phyloP scores from a whole-genome alignment of 2,797 vertebrate species.

The Muscicapa comitata region DNA sequence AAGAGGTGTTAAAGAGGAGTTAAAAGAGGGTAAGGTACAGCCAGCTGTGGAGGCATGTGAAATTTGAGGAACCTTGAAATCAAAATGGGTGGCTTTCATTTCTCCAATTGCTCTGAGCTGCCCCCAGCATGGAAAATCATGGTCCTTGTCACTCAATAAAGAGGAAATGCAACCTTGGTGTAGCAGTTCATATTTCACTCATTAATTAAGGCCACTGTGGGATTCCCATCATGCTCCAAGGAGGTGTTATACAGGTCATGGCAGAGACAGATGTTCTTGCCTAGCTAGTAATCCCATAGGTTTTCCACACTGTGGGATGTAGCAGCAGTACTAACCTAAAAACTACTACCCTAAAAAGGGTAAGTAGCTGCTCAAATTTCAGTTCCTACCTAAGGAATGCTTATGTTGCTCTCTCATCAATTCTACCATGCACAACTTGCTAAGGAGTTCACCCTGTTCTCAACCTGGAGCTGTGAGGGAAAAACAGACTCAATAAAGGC shows the following conservation, averaged over 20 bases:
- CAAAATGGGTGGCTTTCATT: background rate
- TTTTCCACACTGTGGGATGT: background rate
- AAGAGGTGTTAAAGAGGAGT: background rate
- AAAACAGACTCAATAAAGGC: background rate
- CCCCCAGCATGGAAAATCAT: background rate
- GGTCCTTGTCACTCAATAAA: background rate
- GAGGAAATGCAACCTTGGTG: background rate
- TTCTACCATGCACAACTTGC: background rate
- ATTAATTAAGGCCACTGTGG: background rate
- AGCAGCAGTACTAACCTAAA: background rate
- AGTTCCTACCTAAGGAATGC: background rate
- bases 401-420: background rate
- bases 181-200: background rate
- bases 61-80: background rate
- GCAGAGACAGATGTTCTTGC: background rate
- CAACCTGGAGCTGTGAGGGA: conserved; percentile 10
- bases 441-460: conserved; percentile 22
- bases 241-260: fast-evolving
- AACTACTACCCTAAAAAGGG: background rate
- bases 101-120: background rate
- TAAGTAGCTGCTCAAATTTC: background rate
- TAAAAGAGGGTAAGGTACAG: background rate
- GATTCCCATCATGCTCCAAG: background rate
- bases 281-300: background rate
- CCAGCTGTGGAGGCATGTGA: background rate